Evolutionary conservation across 2,888 invertebrate species (phyloP).

Genomic region (Pristionchus entomophagus): DNA sequence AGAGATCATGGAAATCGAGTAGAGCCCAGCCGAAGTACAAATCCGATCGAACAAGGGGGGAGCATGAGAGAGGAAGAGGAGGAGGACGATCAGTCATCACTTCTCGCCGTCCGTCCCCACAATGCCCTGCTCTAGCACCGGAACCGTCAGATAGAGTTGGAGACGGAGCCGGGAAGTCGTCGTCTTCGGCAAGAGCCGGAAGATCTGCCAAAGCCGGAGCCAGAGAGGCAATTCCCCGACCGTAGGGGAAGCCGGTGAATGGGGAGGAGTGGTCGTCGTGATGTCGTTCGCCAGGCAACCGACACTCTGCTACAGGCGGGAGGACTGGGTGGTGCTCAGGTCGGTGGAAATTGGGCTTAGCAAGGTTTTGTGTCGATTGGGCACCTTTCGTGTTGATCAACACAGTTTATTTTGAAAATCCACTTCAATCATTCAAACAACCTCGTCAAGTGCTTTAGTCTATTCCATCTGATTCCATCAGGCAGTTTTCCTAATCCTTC

Average conservation of each 20-base stretch:
- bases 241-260: background rate
- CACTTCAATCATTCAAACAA: too few species aligned
- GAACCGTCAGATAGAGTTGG: background rate
- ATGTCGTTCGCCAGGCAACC: slow-evolving; percentile 31
- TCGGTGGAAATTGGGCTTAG: too few species aligned
- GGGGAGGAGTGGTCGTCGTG: background rate
- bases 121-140: background rate
- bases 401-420: too few species aligned
- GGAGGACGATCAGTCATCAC: background rate
- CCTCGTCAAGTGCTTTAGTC: too few species aligned
- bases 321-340: slow-evolving; percentile 38
- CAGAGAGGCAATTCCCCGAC: background rate
- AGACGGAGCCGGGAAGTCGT: background rate
- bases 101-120: background rate
- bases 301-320: background rate
- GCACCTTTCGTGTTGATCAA: too few species aligned
- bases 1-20: background rate
- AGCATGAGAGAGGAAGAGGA: background rate
- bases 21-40: background rate
- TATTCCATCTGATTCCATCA: too few species aligned
- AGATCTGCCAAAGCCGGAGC: background rate
- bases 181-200: background rate
- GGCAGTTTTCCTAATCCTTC: too few species aligned
- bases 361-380: too few species aligned
- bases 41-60: background rate